phyloP scores from a whole-genome alignment of 2,888 invertebrate genomes.

The Tricholauxania praeusta region DNA sequence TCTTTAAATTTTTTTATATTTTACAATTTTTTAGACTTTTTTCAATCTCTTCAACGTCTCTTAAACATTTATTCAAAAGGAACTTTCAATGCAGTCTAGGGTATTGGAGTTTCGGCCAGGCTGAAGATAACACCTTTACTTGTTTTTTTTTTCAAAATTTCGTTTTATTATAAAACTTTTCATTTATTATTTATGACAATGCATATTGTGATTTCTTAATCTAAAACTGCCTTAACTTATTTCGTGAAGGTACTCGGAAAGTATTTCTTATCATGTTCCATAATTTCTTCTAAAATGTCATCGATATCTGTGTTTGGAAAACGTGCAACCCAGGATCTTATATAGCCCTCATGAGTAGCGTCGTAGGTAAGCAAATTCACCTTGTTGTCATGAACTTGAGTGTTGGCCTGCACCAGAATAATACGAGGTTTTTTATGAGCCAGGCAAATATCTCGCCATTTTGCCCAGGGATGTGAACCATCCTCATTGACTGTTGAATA shows the following conservation, averaged over 20 bases:
- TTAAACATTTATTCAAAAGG: too few relatives aligned
- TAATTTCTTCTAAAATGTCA: slow-evolving; percentile 74
- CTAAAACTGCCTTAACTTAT: slow-evolving; percentile 28
- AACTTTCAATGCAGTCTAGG: too few relatives aligned
- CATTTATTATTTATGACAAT: too few relatives aligned
- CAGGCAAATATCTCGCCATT: slow-evolving; percentile 89
- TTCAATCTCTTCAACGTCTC: too few relatives aligned
- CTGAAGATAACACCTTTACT: too few relatives aligned
- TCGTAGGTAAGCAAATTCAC: slow-evolving; percentile 80
- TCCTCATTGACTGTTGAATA: slow-evolving; percentile 83
- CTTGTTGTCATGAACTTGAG: slow-evolving; percentile 71
- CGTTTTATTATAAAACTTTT: too few relatives aligned
- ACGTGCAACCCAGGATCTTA: slow-evolving; percentile 88
- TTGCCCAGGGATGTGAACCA: slow-evolving; percentile 79
- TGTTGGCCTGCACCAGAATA: slow-evolving; percentile 92
- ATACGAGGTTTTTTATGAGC: slow-evolving; percentile 91
- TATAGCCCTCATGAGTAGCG: slow-evolving; percentile 80
- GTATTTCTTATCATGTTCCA: slow-evolving; percentile 74
- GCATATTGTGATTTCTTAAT: too few relatives aligned
- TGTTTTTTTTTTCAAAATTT: too few relatives aligned
- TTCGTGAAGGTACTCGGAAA: slow-evolving; percentile 67
- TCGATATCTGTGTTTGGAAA: slow-evolving; percentile 75
- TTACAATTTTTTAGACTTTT: too few relatives aligned
- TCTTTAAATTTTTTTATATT: too few relatives aligned
- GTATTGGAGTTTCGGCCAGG: too few relatives aligned